Conservation (phyloP, 2,797 vertebrate species). For the Hydrolagus colliei region DNA sequence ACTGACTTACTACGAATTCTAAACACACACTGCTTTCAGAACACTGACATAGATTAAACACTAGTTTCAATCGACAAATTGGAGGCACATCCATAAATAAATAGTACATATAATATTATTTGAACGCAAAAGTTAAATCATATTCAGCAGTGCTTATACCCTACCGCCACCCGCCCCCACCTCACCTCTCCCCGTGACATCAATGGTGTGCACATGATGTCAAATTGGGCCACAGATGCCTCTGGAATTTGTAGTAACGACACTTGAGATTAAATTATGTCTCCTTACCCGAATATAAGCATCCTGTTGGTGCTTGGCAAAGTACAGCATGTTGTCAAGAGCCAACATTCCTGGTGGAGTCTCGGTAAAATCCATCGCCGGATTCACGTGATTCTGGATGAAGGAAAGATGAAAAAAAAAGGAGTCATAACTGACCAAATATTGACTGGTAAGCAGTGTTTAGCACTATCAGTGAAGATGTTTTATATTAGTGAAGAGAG, state of each 20-base stretch:
- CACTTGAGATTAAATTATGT: not conserved
- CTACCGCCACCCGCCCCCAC: too few relatives aligned
- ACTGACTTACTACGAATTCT: too few relatives aligned
- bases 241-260: conserved; percentile 33
- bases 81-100: not conserved
- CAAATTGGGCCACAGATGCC: conserved; percentile 34
- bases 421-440: too few relatives aligned
- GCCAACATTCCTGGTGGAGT: conserved; percentile 96
- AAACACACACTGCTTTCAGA: not conserved
- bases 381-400: conserved; percentile 90
- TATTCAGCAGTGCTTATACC: too few relatives aligned
- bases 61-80: too few relatives aligned
- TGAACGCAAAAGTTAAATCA: too few relatives aligned
- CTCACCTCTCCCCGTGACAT: not conserved
- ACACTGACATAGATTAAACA: not conserved
- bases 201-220: not conserved
- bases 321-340: conserved; percentile 95
- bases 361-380: conserved; percentile 97
- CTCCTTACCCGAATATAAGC: conserved; percentile 84
- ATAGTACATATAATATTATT: too few relatives aligned
- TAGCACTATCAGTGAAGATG: too few relatives aligned
- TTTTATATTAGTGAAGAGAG: too few relatives aligned
- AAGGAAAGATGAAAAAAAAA: conserved; percentile 37
- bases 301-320: conserved; percentile 89
- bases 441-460: too few relatives aligned